Evolutionary conservation across 2,888 invertebrate species (phyloP), one percentile per base, ranked within the genome.

Genomic region (Stenotaenia linearis): DNA sequence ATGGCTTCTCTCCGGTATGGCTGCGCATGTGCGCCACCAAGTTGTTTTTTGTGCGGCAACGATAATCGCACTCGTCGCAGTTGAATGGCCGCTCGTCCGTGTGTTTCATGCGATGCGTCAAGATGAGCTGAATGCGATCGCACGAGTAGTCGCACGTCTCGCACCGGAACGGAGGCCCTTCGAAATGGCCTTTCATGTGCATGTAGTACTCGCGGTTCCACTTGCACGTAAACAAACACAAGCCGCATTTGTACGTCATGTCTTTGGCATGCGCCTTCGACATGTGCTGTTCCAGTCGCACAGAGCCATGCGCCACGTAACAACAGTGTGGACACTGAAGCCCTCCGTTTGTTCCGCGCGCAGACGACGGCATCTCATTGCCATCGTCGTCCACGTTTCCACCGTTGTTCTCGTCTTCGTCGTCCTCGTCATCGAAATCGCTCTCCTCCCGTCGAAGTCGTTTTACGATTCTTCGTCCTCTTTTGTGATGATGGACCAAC

Each of bases 131-230:
- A 79, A 91, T 87, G 61, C 87, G 85, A 25, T 87, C 86, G n/a
- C 86, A 85, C 0, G 84, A 84, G 82, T 87, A 89, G n/a, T 85
- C 86, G 88, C 91, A 91, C 79, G 86, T 87, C 82, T 90, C 90
- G 85, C 91, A 91, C 82, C 87, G 87, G 84, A 88, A 90, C n/a
- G 91, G 90, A n/a, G 90, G 90, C 21, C 90, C 90, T 76, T 87
- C 85, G 84, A 90, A 90, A 85, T 89, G 89, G 28, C 86, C 87
- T 83, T 89, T 89, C 89, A 90, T 89, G 83, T 91, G 91, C 81
- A 87, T 87, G 82, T 90, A 88, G 85, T 90, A 91, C 82, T 89
- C 89, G 37, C 89, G 88, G 83, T 90, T 90, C 87, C 90, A 90
- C 82, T 89, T 89, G 83, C 90, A 90, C 75, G 89, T 89, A 85